Conservation (phyloP, 2,797 vertebrate genomes). For the Apogon talboti region DNA sequence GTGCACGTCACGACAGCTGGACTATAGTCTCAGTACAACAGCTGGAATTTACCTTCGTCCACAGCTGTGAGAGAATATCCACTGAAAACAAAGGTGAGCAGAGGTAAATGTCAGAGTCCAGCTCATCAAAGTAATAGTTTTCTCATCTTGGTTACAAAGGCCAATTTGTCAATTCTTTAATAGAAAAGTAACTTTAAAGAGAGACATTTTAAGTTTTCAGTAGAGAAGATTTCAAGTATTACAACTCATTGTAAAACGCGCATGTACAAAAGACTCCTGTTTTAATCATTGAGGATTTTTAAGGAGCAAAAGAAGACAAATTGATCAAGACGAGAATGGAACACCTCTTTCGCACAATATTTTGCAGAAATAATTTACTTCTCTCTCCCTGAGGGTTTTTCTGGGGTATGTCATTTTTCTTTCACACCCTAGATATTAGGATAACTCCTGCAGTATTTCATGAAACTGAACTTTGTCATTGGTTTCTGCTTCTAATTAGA, state of each 20-base stretch:
- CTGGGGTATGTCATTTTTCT: not conserved
- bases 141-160: constrained; percentile 19
- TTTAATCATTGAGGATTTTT: constrained; percentile 2
- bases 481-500: constrained; percentile 18
- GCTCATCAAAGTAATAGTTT: constrained; percentile 15
- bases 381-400: not conserved
- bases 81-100: constrained; percentile 44
- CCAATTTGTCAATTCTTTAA: constrained; percentile 12
- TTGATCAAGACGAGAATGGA: constrained; percentile 3
- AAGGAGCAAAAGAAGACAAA: constrained; percentile 11
- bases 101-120: constrained; percentile 49
- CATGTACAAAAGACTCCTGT: not conserved
- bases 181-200: constrained; percentile 10
- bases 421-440: not conserved
- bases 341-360: not conserved
- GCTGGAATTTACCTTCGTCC: constrained; percentile 40
- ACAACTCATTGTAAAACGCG: no score
- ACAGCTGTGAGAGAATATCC: constrained; percentile 42
- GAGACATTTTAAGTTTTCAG: not conserved
- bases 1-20: constrained; percentile 27
- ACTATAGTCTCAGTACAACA: constrained; percentile 18
- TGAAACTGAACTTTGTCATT: constrained; percentile 42
- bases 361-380: constrained; percentile 1
- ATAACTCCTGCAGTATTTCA: constrained; percentile 44
- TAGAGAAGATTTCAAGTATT: no score